Base-by-base conservation (phyloP, 2,888 invertebrate species). In the Drosophila testacea region DNA sequence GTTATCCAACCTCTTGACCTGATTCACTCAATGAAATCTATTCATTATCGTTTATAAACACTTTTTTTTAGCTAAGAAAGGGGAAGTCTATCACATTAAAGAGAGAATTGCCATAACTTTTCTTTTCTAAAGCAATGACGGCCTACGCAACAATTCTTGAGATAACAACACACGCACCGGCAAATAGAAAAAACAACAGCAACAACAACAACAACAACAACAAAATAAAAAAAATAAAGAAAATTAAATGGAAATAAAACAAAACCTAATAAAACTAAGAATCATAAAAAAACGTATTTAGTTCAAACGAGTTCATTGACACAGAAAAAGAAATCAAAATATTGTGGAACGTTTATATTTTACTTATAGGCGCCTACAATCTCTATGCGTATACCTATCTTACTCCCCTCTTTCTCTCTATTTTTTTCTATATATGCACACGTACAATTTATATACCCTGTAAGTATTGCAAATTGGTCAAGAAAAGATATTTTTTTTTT, bases 261-360 rank as follows among this genome's bases (percentile, higher is more conserved):
- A 80, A 82, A 67, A 73, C 47, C 65, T 59, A 73, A 79, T 76
- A 81, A 62, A 68, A 75, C 69, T 65, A 54, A 59, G 56, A 60
- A 85, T 52, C 56, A 69, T 69, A 69, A 72, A 55, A 46, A 46
- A 38, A 34, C 36, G 72, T 78, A 84, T 84, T 87, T 81, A 84
- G 90, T 90, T 90, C 90, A 90, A 69, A 55, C 51, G 72, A 86
- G 91, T 90, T 90, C 90, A 86, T 90, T 90, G 90, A 89, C 90
- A 88, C 81, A 90, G 77, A 90, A 90, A 85, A 74, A 81, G 74
- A 84, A 87, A 84, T 85, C 85, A 85, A 77, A 84, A 85, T 81
- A 85, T 69, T 78, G 65, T 70, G 36, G 73, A 47, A 46, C 2
- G 16, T 47, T 48, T 56, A 48, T 27, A 39, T 54, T 64, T 68